These are phyloP conservation scores for Pristionchus mayeri DNA, from an alignment of 2,888 invertebrate species.

Conservation along the genomic window DNA sequence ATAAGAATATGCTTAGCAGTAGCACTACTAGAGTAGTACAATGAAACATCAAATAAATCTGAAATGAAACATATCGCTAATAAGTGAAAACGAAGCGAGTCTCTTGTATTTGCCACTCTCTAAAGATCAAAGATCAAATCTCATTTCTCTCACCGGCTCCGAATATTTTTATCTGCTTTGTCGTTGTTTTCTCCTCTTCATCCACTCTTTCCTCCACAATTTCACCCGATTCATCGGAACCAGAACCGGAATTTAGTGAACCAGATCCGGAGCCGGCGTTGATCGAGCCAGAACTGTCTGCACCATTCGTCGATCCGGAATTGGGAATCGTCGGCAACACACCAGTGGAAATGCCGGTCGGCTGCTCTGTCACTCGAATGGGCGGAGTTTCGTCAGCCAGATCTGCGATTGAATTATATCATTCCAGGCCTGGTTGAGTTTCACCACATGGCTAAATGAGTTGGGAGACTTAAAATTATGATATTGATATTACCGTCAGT, in stretches of 20 bases:
- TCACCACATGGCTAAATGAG: neutral
- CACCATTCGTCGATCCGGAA: neutral
- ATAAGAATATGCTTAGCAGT: too few relatives aligned
- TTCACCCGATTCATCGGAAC: neutral
- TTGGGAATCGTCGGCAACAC: neutral
- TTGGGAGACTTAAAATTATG: too few relatives aligned
- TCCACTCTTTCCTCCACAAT: neutral
- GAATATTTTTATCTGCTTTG: slow-evolving; percentile 20
- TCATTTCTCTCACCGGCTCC: slow-evolving; percentile 28
- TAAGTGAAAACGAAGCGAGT: too few relatives aligned
- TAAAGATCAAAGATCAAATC: neutral
- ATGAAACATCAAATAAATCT: too few relatives aligned
- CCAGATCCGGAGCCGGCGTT: neutral
- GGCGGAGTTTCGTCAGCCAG: neutral
- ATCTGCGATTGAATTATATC: neutral
- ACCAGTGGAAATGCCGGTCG: slow-evolving; percentile 13
- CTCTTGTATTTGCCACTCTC: neutral
- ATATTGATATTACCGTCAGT: too few relatives aligned
- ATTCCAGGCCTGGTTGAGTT: neutral
- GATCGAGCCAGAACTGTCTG: neutral
- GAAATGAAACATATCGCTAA: too few relatives aligned
- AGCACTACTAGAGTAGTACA: too few relatives aligned
- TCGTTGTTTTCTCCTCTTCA: neutral
- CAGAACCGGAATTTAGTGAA: neutral
- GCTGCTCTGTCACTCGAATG: neutral